Conservation (phyloP, 2,888 invertebrate species). For the Rhynchonema sp. region DNA sequence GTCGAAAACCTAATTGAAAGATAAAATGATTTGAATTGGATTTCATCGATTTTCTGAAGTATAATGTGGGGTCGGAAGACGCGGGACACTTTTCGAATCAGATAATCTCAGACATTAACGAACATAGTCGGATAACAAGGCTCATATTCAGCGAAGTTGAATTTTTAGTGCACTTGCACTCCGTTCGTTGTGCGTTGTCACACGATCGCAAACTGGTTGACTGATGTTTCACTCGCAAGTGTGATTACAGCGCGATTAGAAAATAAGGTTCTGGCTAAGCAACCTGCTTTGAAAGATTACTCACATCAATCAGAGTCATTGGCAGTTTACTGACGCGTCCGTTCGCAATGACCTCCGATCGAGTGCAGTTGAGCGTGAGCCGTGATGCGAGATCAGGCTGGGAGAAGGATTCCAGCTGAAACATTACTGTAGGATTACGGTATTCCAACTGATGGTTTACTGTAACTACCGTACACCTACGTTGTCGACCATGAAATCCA, state of each 20-base stretch:
- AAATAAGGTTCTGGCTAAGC: background rate
- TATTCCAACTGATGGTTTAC: too few relatives aligned
- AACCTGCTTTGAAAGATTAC: background rate
- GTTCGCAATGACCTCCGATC: slow-evolving; percentile 35
- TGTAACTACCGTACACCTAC: slow-evolving; percentile 40
- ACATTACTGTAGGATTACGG: too few relatives aligned
- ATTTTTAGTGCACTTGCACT: too few relatives aligned
- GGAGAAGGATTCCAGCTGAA: slow-evolving; percentile 54
- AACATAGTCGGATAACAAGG: too few relatives aligned
- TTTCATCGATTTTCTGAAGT: too few relatives aligned
- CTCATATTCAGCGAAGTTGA: too few relatives aligned
- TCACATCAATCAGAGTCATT: slow-evolving; percentile 60
- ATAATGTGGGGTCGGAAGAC: background rate
- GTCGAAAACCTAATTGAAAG: slow-evolving; percentile 46
- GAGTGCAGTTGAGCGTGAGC: slow-evolving; percentile 63
- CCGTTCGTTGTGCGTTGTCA: too few relatives aligned
- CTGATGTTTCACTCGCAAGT: background rate
- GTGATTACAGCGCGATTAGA: background rate
- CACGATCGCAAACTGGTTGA: too few relatives aligned
- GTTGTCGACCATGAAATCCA: slow-evolving; percentile 74
- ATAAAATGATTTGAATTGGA: background rate
- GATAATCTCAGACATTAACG: too few relatives aligned
- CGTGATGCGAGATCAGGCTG: slow-evolving; percentile 67
- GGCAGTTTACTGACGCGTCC: slow-evolving; percentile 33
- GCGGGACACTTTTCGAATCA: background rate